Conservation (phyloP, 2,888 invertebrate species). For the Sepioteuthis lessoniana region DNA sequence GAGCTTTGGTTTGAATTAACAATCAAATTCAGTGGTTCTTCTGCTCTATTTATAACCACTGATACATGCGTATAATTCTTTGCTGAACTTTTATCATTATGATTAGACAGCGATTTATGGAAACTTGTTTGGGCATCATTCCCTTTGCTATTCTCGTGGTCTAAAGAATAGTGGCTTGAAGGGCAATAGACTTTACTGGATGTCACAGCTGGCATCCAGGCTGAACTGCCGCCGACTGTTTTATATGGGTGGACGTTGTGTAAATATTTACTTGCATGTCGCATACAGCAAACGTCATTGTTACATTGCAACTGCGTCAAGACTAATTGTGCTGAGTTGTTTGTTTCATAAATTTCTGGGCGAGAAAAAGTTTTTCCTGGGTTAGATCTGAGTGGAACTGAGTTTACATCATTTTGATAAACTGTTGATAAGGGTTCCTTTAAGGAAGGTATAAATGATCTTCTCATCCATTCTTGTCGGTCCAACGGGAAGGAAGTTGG, state of each 20-base stretch:
- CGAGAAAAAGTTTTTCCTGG: not conserved
- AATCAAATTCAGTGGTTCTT: not conserved
- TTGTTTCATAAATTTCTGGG: not conserved
- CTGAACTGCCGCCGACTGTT: not conserved
- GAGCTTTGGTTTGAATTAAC: not conserved
- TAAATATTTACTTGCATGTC: not conserved
- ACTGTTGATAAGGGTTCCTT: not conserved
- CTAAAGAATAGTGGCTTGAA: not conserved
- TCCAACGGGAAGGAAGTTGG: not conserved
- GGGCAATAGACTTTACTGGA: not conserved
- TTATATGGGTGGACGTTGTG: not conserved
- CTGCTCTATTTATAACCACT: not conserved
- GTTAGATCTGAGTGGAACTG: not conserved
- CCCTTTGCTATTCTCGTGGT: not conserved
- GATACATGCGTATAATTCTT: not conserved
- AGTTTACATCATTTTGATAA: not conserved
- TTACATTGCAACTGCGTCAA: not conserved
- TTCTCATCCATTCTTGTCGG: not conserved
- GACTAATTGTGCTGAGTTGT: not conserved
- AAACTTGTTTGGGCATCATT: not conserved
- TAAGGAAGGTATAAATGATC: not conserved
- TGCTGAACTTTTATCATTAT: not conserved
- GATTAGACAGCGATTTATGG: not conserved
- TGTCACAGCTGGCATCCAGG: not conserved
- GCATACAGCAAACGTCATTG: not conserved